phyloP scores from a whole-genome alignment of 2,797 vertebrate species.

The Etheostoma nigrum region DNA sequence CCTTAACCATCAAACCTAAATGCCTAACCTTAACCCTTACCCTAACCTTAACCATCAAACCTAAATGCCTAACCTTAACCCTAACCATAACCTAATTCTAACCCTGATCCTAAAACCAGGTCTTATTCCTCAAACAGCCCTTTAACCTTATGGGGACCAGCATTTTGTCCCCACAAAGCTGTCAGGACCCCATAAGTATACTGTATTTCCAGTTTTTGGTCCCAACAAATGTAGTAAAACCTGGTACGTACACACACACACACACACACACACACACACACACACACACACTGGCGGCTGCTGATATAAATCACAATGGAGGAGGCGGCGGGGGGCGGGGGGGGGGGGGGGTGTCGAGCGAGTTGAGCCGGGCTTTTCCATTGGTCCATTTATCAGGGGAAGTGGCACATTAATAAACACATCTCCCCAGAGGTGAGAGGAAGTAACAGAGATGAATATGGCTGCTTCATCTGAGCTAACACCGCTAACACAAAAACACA shows the following conservation, averaged over 20 bases:
- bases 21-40: too few relatives aligned
- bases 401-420: conserved; percentile 96
- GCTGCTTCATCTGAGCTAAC: conserved; percentile 83
- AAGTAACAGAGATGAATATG: conserved; percentile 92
- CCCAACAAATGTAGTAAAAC: too few relatives aligned
- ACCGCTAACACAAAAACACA: conserved; percentile 41
- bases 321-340: conserved; percentile 33
- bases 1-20: too few relatives aligned
- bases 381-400: conserved; percentile 92
- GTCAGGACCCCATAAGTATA: too few relatives aligned
- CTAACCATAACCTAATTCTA: too few relatives aligned
- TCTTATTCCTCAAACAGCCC: too few relatives aligned
- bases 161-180: too few relatives aligned
- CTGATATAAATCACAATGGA: conserved; percentile 76
- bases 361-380: conserved; percentile 87
- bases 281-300: conserved; percentile 7
- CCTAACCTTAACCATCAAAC: too few relatives aligned
- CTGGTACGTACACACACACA: background rate
- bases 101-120: too few relatives aligned
- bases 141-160: too few relatives aligned
- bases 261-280: conserved; percentile 20
- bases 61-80: too few relatives aligned
- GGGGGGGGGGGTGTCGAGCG: conserved; percentile 61
- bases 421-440: conserved; percentile 90
- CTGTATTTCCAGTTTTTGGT: too few relatives aligned